A percentile compares a stretch with the other conserved stretches of the same genome.
Conservation (phyloP, 2,888 invertebrate genomes). For the Eupithecia exiguata region DNA sequence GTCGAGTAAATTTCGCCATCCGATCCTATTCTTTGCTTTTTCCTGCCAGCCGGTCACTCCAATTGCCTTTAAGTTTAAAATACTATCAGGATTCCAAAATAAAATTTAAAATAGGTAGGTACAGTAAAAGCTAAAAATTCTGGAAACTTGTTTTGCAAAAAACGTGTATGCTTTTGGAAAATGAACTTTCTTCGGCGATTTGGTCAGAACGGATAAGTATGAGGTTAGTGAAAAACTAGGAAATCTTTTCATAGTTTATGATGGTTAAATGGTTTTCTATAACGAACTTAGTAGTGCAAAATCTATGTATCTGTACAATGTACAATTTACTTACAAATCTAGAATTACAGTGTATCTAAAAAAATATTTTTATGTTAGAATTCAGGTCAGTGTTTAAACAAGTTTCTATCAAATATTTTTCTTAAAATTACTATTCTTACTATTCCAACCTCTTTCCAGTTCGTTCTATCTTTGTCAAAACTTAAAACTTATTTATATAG, state of each 20-base stretch:
- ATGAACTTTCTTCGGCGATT: background rate
- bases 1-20: no score
- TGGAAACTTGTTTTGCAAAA: background rate
- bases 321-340: background rate
- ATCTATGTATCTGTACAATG: background rate
- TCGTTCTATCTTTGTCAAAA: background rate
- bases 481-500: no score
- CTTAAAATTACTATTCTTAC: background rate
- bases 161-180: background rate
- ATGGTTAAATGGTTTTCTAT: no score
- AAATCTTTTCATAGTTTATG: background rate
- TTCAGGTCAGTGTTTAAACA: background rate
- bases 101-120: background rate
- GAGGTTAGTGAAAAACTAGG: background rate
- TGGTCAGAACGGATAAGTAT: background rate
- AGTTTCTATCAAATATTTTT: background rate
- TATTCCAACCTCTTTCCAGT: background rate
- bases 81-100: background rate
- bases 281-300: background rate
- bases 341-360: background rate
- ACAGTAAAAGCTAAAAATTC: background rate
- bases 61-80: no score
- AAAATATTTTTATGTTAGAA: constrained; percentile 4
- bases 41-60: no score
- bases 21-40: no score